phyloP scores from a whole-genome alignment of 2,888 invertebrate genomes.

The Scaptomyza polygonia region DNA sequence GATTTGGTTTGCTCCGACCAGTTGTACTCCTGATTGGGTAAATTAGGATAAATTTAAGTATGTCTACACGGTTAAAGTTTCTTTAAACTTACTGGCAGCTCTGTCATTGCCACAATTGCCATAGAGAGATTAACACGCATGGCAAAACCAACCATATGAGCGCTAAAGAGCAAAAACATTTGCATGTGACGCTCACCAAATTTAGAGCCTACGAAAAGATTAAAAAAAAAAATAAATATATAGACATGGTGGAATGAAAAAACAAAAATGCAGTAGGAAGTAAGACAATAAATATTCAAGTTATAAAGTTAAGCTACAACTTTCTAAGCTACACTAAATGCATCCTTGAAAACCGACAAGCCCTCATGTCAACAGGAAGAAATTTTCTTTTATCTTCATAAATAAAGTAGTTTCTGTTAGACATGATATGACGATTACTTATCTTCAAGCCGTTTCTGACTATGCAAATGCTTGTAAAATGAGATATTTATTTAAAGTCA shows the following conservation, averaged over 20 bases:
- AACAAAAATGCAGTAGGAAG: not conserved
- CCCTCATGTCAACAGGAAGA: conserved; percentile 3
- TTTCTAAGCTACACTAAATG: not conserved
- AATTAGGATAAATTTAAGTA: rapidly evolving
- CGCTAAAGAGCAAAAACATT: conserved; percentile 86
- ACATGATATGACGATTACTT: not conserved
- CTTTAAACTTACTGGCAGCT: conserved; percentile 68
- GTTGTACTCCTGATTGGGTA: conserved; percentile 85
- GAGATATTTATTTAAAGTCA: not conserved
- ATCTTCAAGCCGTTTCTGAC: not conserved
- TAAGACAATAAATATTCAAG: no score
- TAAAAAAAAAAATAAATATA: not conserved
- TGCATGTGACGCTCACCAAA: conserved; percentile 88
- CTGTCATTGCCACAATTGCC: conserved; percentile 90
- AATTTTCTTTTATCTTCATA: not conserved
- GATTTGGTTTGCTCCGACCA: conserved; percentile 87
- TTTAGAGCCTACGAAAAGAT: conserved; percentile 81
- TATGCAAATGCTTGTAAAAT: not conserved
- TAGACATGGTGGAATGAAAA: not conserved
- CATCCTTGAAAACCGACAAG: not conserved
- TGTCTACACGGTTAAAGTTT: rapidly evolving
- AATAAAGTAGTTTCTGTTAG: no score
- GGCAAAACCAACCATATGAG: conserved; percentile 87
- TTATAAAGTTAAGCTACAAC: no score
- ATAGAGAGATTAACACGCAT: conserved; percentile 89